Percentiles rank a stretch among this genome's conserved stretches.
Conservation (phyloP, 2,888 invertebrate genomes). For the Tanytarsus gracilentus region DNA sequence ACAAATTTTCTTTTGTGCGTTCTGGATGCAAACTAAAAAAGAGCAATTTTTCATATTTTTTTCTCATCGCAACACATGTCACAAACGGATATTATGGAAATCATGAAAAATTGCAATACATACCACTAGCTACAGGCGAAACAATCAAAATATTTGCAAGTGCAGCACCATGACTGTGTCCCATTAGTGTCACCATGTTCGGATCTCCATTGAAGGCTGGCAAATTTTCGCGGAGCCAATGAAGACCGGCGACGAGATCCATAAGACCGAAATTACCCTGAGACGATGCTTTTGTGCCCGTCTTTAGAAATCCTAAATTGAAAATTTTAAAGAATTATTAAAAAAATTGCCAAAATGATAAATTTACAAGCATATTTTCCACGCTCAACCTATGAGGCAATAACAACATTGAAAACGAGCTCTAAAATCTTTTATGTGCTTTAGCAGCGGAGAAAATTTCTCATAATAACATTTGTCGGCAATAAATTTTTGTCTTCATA, state of each 20-base stretch:
- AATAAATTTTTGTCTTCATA: not conserved
- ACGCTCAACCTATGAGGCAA: too few relatives aligned
- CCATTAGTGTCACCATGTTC: constrained; percentile 84
- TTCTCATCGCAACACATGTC: not conserved
- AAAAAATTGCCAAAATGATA: not conserved
- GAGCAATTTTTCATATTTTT: constrained; percentile 1
- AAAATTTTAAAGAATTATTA: not conserved
- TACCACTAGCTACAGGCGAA: constrained; percentile 91
- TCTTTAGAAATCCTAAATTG: constrained; percentile 72
- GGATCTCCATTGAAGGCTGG: constrained; percentile 94
- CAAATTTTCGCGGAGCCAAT: constrained; percentile 93
- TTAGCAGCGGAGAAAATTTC: too few relatives aligned
- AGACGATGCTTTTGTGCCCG: constrained; percentile 77
- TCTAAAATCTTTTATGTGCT: too few relatives aligned
- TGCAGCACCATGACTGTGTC: constrained; percentile 94
- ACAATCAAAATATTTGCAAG: constrained; percentile 92
- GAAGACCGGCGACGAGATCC: constrained; percentile 89
- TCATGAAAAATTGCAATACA: constrained; percentile 32
- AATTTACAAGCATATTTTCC: too few relatives aligned
- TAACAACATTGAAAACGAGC: too few relatives aligned
- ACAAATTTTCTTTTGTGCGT: not conserved
- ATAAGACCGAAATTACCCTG: constrained; percentile 87
- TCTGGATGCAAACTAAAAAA: not conserved
- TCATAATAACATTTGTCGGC: too few relatives aligned
- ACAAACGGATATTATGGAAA: not conserved